Evolutionary conservation across 2,113 vertebrate species (phyloP), one percentile per base, ranked within the genome.

Genomic region (Zosterops japonicus): DNA sequence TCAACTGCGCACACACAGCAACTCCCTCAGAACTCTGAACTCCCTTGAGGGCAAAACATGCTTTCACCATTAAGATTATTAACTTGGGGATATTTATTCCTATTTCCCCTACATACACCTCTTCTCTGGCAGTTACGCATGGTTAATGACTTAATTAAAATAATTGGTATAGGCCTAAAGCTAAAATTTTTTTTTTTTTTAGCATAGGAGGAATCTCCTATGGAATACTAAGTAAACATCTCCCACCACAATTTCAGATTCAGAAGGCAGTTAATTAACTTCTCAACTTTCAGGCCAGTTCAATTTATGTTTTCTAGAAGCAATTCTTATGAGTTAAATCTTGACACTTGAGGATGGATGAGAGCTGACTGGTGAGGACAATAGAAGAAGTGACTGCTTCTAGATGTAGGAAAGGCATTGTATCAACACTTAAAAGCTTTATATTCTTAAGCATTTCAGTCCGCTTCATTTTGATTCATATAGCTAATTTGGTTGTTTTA

Each of bases 121-220:
- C 92, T 88, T 94, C 42, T 88, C 85, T 59, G 29, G 85, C 75
- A 92, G 71, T 83, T 92, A 84, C 21, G 70, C 41, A 65, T 2
- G 1, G 64, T 57, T 97, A 95, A 96, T 83, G 39, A 91, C 74
- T 95, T 94, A 89, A 93, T 96, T 96, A 95, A 95, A 94, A 81
- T 96, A 95, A 93, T 47, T 79, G 92, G 64, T 90, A 86, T 29
- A 64, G 46, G 90, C 93, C 92, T 94, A 87, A 60, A 96, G 86
- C 94, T 71, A 95, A 55, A 52, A 29, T 89, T 60, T 86, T 88
- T 90, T 41, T 39, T 39, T 36, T 39, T 39, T 94, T 90, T 92
- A 81, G 91, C 71, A 81, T 35, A 60, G 69, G 19, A 93, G 25
- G 56, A 96, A 90, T 83, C 78, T 91, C 92, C 69, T 60, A 93